Conservation (phyloP, 1,140 invertebrate species). For the Archivesica marissinica region DNA sequence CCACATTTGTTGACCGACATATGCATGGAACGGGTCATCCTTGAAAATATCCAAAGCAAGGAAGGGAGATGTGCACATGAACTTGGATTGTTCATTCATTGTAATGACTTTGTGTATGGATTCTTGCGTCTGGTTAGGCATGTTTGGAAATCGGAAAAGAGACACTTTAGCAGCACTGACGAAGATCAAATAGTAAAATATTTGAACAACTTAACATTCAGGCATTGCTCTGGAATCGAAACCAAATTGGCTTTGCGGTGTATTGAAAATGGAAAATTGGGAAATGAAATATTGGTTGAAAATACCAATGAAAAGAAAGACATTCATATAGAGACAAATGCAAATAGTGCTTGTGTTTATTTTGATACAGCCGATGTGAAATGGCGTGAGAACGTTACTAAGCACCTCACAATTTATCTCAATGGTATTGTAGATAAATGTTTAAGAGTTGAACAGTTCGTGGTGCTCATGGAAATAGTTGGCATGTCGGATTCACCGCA, state of each 20-base stretch:
- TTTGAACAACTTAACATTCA: not conserved
- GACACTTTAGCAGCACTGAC: not conserved
- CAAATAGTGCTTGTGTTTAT: not conserved
- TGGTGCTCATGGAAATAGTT: not conserved
- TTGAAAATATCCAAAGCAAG: not conserved
- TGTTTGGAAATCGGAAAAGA: not conserved
- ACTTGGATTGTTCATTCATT: slow-evolving; percentile 30
- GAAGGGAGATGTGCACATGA: not conserved
- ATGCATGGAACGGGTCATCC: slow-evolving; percentile 66
- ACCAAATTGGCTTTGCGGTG: not conserved
- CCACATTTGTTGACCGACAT: slow-evolving; percentile 66
- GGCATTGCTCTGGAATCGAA: slow-evolving; percentile 6
- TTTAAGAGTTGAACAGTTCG: not conserved
- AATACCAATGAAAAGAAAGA: not conserved
- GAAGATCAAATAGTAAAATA: not conserved
- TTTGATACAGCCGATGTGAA: not conserved
- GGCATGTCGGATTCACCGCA: not conserved
- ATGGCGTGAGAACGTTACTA: not conserved
- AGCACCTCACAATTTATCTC: not conserved
- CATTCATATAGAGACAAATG: slow-evolving; percentile 16
- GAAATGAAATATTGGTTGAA: not conserved
- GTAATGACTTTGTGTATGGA: slow-evolving; percentile 50
- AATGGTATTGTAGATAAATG: not conserved
- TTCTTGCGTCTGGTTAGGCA: slow-evolving; percentile 59
- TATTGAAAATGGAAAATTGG: not conserved